phyloP scores from a whole-genome alignment of 2,888 invertebrate genomes.

The Cylloceria caligata region DNA sequence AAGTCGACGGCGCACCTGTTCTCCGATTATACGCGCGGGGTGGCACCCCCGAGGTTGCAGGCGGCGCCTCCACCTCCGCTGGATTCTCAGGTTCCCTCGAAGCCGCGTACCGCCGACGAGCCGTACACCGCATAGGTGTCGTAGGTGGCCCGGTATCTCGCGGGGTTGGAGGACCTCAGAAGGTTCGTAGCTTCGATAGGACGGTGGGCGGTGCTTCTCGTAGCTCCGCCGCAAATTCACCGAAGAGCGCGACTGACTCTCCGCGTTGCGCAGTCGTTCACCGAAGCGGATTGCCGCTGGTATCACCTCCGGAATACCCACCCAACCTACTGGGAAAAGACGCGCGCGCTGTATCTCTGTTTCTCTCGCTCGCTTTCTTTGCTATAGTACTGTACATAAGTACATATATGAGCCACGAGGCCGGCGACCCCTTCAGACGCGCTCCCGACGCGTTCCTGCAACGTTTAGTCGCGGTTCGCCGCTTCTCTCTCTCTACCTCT shows the following conservation, averaged over 20 bases:
- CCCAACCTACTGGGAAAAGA: conserved; percentile 25
- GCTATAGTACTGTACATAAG: background rate
- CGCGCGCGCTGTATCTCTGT: conserved; percentile 15
- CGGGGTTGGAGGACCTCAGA: conserved; percentile 75
- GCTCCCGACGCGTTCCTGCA: conserved; percentile 16
- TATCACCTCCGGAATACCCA: conserved; percentile 2
- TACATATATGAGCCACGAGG: conserved; percentile 39
- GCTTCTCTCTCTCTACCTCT: too few species aligned
- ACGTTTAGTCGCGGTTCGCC: background rate
- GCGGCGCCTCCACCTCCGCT: conserved; percentile 57
- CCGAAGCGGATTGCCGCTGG: conserved; percentile 7
- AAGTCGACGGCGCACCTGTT: conserved; percentile 42
- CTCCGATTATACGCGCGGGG: background rate
- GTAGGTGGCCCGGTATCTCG: conserved; percentile 64
- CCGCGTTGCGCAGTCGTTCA: conserved; percentile 76
- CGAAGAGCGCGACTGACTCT: conserved; percentile 72
- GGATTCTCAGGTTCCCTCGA: conserved; percentile 33
- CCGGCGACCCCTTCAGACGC: conserved; percentile 58
- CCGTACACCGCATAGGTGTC: conserved; percentile 58
- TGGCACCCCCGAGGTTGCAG: background rate
- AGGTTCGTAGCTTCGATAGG: conserved; percentile 75
- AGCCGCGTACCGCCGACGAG: conserved; percentile 46
- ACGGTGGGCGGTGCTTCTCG: conserved; percentile 81
- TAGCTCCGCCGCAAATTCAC: conserved; percentile 77
- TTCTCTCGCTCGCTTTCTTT: background rate